Evolutionary conservation across 2,797 vertebrate genomes (phyloP).

Genomic region (Sebastes cheni): DNA sequence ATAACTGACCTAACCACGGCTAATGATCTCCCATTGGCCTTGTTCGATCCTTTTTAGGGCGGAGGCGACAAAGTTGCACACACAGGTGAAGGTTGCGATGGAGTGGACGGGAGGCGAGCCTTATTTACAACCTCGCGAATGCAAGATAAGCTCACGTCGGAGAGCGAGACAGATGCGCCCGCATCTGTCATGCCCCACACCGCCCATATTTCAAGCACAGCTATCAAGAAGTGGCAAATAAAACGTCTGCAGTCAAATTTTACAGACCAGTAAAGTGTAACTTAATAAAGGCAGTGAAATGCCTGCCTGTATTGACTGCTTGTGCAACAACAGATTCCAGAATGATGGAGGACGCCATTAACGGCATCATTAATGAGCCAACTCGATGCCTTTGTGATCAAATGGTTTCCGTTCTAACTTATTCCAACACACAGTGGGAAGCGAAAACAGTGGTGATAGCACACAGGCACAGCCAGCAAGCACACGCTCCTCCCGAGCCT

Average conservation of each 20-base stretch:
- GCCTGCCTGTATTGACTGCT: constrained; percentile 59
- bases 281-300: constrained; percentile 71
- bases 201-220: constrained; percentile 62
- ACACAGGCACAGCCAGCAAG: constrained; percentile 35
- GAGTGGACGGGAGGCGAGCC: constrained; percentile 13
- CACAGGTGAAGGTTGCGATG: constrained; percentile 49
- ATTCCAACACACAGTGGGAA: constrained; percentile 68
- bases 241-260: constrained; percentile 79
- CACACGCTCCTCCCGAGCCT: constrained; percentile 39
- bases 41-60: constrained; percentile 31
- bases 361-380: constrained; percentile 75
- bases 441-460: constrained; percentile 63
- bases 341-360: constrained; percentile 78
- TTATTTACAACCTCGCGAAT: constrained; percentile 63
- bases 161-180: constrained; percentile 41
- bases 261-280: constrained; percentile 81
- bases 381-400: constrained; percentile 67
- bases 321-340: constrained; percentile 67
- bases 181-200: constrained; percentile 22
- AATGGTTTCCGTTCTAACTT: constrained; percentile 63
- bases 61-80: constrained; percentile 28
- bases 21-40: constrained; percentile 69
- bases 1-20: constrained; percentile 57
- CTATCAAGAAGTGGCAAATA: constrained; percentile 73
- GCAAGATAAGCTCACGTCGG: constrained; percentile 36